These are phyloP conservation scores for Phyllotis vaccarum DNA, from an alignment of 2,797 vertebrate species.

Conservation along the genomic window DNA sequence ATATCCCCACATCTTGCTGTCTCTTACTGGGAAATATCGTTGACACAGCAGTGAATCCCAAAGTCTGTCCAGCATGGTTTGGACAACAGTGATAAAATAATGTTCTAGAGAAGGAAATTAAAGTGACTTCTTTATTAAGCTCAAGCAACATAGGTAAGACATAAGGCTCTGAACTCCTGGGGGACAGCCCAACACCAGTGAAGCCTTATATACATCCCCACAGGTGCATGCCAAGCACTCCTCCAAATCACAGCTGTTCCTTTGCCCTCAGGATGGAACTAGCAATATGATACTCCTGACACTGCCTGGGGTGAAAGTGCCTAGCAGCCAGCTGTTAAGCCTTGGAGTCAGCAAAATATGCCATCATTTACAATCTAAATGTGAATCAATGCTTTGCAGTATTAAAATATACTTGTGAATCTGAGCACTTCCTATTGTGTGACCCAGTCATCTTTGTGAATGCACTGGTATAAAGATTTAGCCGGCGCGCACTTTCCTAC, in stretches of 20 bases:
- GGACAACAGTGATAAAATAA: neutral
- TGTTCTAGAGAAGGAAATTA: conserved; percentile 35
- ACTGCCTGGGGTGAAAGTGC: neutral
- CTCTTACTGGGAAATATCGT: neutral
- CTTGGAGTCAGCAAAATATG: neutral
- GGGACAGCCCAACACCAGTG: neutral
- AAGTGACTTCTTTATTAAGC: neutral
- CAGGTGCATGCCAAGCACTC: neutral
- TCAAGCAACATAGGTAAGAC: neutral
- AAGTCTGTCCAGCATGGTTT: neutral
- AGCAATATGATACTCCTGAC: neutral
- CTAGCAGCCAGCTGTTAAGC: neutral
- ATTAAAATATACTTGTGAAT: neutral
- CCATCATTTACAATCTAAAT: neutral
- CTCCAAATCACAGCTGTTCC: neutral
- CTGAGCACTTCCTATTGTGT: neutral
- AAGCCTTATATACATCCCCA: neutral
- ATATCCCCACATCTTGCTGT: neutral
- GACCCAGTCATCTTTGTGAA: neutral
- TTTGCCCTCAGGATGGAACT: neutral
- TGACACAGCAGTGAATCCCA: too few relatives aligned
- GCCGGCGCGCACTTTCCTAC: neutral
- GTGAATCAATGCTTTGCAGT: neutral
- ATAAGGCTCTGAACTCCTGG: neutral
- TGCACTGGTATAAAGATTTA: neutral